A percentile compares a stretch with the other conserved stretches of the same genome.
Conservation (phyloP, 2,888 invertebrate genomes). For the Dendrolimus pini region DNA sequence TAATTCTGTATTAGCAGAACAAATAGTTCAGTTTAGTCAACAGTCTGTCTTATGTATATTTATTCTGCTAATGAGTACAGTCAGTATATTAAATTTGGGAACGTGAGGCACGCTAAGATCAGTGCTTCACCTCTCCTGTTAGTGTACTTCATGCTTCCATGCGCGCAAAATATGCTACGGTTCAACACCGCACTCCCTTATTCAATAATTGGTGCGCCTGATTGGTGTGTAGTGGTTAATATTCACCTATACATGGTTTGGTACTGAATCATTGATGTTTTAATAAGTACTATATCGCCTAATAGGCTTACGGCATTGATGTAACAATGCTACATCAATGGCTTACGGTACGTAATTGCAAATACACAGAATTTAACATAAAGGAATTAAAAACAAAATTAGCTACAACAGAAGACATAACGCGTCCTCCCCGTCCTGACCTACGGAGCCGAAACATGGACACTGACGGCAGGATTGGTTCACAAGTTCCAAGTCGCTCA, state of each 20-base stretch:
- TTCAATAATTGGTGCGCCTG: constrained; percentile 23
- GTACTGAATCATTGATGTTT: constrained; percentile 13
- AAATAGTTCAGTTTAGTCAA: too few relatives aligned
- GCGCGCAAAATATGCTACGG: constrained; percentile 21
- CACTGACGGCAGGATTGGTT: too few relatives aligned
- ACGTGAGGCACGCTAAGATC: background rate
- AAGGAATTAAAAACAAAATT: too few relatives aligned
- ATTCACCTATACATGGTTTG: constrained; percentile 18
- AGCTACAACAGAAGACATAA: too few relatives aligned
- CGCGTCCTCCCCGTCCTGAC: too few relatives aligned
- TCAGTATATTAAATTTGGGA: background rate
- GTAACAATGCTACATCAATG: too few relatives aligned
- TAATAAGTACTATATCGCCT: constrained; percentile 6
- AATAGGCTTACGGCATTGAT: background rate
- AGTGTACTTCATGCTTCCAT: constrained; percentile 14
- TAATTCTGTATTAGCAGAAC: too few relatives aligned
- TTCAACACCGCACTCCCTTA: constrained; percentile 13
- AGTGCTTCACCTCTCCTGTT: constrained; percentile 1
- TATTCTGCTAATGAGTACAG: background rate
- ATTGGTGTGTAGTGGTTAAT: constrained; percentile 26
- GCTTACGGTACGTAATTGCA: too few relatives aligned
- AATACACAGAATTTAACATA: too few relatives aligned
- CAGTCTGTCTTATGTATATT: background rate
- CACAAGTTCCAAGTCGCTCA: too few relatives aligned
- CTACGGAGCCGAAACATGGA: too few relatives aligned